phyloP scores from a whole-genome alignment of 2,888 invertebrate species.

The Dryobota labecula region DNA sequence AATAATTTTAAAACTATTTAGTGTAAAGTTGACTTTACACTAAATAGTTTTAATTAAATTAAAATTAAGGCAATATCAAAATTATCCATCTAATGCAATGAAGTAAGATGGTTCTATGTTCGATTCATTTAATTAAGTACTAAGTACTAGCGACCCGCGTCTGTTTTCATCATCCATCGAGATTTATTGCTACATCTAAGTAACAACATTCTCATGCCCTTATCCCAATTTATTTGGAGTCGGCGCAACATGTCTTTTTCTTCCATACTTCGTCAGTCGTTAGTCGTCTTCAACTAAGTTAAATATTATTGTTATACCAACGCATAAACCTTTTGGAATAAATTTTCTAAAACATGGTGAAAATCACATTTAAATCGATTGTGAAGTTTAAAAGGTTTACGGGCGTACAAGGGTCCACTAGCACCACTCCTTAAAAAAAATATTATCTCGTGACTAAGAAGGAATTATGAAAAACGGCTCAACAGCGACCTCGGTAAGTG shows the following conservation, averaged over 20 bases:
- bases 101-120: neutral
- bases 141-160: neutral
- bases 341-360: neutral
- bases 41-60: too few species aligned
- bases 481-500: too few species aligned
- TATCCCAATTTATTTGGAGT: neutral
- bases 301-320: neutral
- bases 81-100: neutral
- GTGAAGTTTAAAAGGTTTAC: neutral
- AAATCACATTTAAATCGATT: neutral
- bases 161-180: too few species aligned
- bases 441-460: too few species aligned
- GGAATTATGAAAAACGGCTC: too few species aligned
- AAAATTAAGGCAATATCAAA: neutral
- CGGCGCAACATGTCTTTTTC: neutral
- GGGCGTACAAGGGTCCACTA: too few species aligned
- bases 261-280: too few species aligned
- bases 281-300: neutral
- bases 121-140: neutral
- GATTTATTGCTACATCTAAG: too few species aligned
- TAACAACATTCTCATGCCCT: too few species aligned
- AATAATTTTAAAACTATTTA: too few species aligned
- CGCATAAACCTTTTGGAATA: neutral
- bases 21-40: too few species aligned
- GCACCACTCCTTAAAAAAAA: too few species aligned